Base-by-base conservation (phyloP, 2,797 vertebrate species). In the Sebastes baramenuke region DNA sequence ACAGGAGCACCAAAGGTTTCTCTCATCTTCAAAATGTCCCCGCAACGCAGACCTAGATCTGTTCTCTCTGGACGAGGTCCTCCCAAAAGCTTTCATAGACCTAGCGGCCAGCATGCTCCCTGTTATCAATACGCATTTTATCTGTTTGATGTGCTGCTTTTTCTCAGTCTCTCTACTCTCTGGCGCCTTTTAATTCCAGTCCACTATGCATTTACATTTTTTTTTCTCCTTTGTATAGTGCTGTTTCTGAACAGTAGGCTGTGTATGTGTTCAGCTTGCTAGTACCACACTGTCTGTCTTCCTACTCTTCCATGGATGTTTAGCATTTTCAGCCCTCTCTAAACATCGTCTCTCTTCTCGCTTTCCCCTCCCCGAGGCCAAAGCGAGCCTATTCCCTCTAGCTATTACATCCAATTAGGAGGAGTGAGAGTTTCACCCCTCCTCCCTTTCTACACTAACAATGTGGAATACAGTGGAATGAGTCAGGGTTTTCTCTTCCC, bases 331-430 rank as follows among this genome's bases (percentile, higher is more conserved):
- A 74, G 78, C 72, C 81, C 86, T 81, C 86, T 88, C 86, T 91
- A 90, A 93, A 93, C 90, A 91, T 82, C 68, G 60, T 75, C 75
- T 72, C 67, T 87, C 83, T 81, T 80, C 82, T 89, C 5, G 13
- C 82, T 76, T 75, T 59, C 55, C 77, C 62, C 82, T 92, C 85
- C 93, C 86, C 10, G 59, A 92, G 92, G 91, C 92, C 87, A 93
- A 85, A 87, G 86, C 81, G 16, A 88, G 90, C 81, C 85, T 90
- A 94, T 95, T 94, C 91, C 94, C 89, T 92, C 82, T 78, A 92
- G 93, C 90, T 90, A 93, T 95, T 95, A 94, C 89, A 94, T 94
- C 94, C 93, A 95, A 95, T 95, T 95, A 95, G 86, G 83, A 93
- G 86, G 83, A 94, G 84, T 78, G 82, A 88, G 85, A 88, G 84